Conservation (phyloP, 2,888 invertebrate species). For the Mellilla xanthometata region DNA sequence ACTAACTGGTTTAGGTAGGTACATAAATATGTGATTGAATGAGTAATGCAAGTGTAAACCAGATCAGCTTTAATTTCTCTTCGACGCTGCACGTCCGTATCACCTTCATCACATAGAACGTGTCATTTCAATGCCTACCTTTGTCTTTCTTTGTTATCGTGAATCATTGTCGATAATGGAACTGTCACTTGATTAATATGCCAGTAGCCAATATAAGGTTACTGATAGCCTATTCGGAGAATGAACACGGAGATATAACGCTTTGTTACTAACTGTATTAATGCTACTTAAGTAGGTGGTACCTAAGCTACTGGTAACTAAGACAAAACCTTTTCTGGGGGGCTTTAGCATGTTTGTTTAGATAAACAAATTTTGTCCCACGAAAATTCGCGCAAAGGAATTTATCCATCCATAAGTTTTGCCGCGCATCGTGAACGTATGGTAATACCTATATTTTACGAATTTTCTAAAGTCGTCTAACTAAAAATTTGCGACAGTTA, state of each 20-base stretch:
- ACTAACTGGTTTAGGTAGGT: not conserved
- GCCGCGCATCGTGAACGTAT: no score
- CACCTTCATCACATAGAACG: slow-evolving; percentile 20
- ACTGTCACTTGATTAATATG: slow-evolving; percentile 25
- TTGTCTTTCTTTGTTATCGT: slow-evolving; percentile 32
- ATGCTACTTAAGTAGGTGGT: not conserved
- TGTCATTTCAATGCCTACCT: slow-evolving; percentile 24
- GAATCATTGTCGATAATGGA: slow-evolving; percentile 21
- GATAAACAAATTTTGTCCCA: no score
- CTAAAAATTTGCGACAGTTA: no score
- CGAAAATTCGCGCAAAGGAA: no score
- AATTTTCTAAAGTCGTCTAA: no score
- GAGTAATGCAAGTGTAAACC: slow-evolving; percentile 26
- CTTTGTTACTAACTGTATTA: not conserved
- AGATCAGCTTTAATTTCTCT: slow-evolving; percentile 24
- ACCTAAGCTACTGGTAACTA: no score
- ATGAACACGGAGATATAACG: not conserved
- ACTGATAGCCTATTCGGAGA: slow-evolving; percentile 4
- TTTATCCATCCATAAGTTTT: no score
- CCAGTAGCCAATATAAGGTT: slow-evolving; percentile 8
- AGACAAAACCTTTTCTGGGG: no score
- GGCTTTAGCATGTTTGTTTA: no score
- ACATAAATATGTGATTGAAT: not conserved
- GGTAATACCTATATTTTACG: no score
- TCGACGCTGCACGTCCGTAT: slow-evolving; percentile 28